A percentile compares a stretch with the other conserved stretches of the same genome.
These are phyloP conservation scores for Idaea aversata DNA, from an alignment of 2,888 invertebrate species.

Conservation along the genomic window DNA sequence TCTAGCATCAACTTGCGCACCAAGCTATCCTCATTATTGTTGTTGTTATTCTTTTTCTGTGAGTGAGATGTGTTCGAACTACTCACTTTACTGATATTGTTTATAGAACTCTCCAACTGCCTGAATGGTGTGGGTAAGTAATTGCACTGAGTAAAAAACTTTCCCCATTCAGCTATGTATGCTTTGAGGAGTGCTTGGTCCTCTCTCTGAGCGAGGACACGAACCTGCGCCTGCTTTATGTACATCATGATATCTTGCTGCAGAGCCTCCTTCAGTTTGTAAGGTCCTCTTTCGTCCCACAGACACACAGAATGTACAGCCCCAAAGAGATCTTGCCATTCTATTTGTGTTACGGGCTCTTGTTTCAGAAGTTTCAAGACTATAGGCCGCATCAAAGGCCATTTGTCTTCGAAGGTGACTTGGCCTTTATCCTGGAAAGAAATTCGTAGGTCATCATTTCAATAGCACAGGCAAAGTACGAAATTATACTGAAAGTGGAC, in stretches of 20 bases:
- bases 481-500: slow-evolving; percentile 6
- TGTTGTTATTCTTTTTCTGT: slow-evolving; percentile 75
- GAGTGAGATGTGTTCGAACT: slow-evolving; percentile 63
- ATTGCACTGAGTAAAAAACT: slow-evolving; percentile 98
- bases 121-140: slow-evolving; percentile 98
- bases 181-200: slow-evolving; percentile 97
- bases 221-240: slow-evolving; percentile 94
- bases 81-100: slow-evolving; percentile 72
- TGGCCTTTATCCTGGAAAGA: slow-evolving; percentile 87
- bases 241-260: slow-evolving; percentile 96
- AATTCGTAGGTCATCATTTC: slow-evolving; percentile 16
- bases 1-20: slow-evolving; percentile 98
- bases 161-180: slow-evolving; percentile 98
- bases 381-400: slow-evolving; percentile 96
- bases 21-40: slow-evolving; percentile 91
- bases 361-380: slow-evolving; percentile 96
- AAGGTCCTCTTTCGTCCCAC: slow-evolving; percentile 98
- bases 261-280: slow-evolving; percentile 91
- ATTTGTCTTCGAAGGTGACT: slow-evolving; percentile 96
- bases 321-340: slow-evolving; percentile 99
- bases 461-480: slow-evolving; percentile 3
- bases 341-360: slow-evolving; percentile 94
- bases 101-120: slow-evolving; percentile 92
- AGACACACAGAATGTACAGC: slow-evolving; percentile 97
- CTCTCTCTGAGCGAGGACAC: slow-evolving; percentile 94